Evolutionary conservation across 2,888 invertebrate species (phyloP), one percentile per base, ranked within the genome.

Genomic region (Willowsia nigromaculata): DNA sequence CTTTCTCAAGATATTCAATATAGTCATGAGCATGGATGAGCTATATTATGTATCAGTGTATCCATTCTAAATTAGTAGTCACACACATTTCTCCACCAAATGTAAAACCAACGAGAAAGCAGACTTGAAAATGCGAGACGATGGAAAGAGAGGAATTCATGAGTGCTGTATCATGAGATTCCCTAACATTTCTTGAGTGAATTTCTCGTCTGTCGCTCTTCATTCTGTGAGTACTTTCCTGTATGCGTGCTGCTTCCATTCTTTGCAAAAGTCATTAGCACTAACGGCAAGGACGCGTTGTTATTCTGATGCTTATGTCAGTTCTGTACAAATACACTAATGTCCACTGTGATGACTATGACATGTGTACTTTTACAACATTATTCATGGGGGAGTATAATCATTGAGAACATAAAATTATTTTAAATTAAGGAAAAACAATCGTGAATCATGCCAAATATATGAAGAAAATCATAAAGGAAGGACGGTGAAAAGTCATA

Each of bases 231-330:
- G 53, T 78, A 33, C 53, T 53, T 53, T 53, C 30, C 7, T 18
- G 1, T 33, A n/a, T 6, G 30, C 33, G 27, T 71, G 71, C 27
- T 47, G 47, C 43, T 4, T 53, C 37, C 43, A 22, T 74, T 18
- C 74, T 50, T 30, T 78, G 53, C 33, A 33, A 53, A 50, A 78
- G 33, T 53, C 78, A 78, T 78, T 78, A 53, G 53, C 15, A 74
- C 68, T 25, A 27, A 59, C 25, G 59, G 27, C 22, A 43, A 43
- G 13, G 11, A 13, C 43, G 43, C 13, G 13, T 43, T 37, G 37
- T 37, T 43, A 43, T 43, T n/a, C 3, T 9, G 3, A 43, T 43
- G 1, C 43, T 43, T 9, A 43, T 1, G 6, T 43, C 13, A 13
- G n/a, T 13, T 43, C 43, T 3, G 5, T 43, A 13, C 43, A 43